A percentile compares a stretch with the other conserved stretches of the same genome.
Conservation (phyloP, 2,797 vertebrate species). For the Pseudochaenichthys georgianus region DNA sequence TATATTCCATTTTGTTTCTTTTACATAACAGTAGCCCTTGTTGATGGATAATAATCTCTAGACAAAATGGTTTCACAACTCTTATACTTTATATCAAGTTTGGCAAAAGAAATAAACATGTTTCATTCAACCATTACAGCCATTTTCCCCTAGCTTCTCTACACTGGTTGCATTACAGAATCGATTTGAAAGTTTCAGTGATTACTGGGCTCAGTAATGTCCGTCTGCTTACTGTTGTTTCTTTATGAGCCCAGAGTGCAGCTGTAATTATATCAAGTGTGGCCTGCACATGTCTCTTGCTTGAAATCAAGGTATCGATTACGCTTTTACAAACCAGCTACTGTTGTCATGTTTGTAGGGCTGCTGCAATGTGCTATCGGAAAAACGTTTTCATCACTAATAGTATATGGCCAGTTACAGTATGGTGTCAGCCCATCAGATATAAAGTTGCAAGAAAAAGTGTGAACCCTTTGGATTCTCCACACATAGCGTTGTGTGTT, state of each 20-base stretch:
- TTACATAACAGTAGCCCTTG: conserved; percentile 8
- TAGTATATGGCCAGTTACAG: conserved; percentile 4
- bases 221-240: conserved; percentile 38
- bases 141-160: conserved; percentile 28
- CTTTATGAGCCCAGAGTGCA: conserved; percentile 28
- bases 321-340: background rate
- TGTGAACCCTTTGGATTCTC: no score
- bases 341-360: conserved; percentile 31
- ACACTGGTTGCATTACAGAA: conserved; percentile 36
- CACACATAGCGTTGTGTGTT: no score
- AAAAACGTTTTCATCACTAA: conserved; percentile 31
- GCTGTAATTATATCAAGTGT: conserved; percentile 44
- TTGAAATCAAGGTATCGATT: conserved; percentile 44
- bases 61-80: conserved; percentile 14
- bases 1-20: conserved; percentile 17
- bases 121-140: conserved; percentile 23
- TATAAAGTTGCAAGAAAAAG: background rate
- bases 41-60: conserved; percentile 10
- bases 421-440: conserved; percentile 21
- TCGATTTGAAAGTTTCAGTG: conserved; percentile 54
- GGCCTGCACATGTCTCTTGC: conserved; percentile 41
- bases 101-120: conserved; percentile 16
- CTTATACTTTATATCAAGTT: conserved; percentile 18
- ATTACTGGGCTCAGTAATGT: conserved; percentile 52
- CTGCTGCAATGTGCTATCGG: conserved; percentile 7